Conservation (phyloP, 2,797 vertebrate species). For the Enteromius thamalakanensis region DNA sequence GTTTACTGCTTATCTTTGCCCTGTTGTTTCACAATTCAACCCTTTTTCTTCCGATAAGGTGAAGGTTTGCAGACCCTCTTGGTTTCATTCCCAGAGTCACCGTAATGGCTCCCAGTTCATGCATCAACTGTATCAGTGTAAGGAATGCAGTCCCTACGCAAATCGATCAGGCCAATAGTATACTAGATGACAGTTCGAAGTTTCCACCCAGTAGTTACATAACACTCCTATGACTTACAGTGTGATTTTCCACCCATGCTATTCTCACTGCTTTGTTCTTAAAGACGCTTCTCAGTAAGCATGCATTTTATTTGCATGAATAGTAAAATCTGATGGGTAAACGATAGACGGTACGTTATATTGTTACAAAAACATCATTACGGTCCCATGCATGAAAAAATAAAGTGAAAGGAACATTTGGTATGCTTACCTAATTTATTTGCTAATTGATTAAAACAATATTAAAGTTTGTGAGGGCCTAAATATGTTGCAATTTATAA, state of each 20-base stretch:
- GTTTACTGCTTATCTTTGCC: slow-evolving; percentile 13
- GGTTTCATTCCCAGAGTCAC: slow-evolving; percentile 48
- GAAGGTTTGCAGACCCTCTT: not conserved
- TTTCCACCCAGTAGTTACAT: slow-evolving; percentile 53
- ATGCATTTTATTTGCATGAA: slow-evolving; percentile 26
- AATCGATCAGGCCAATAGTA: slow-evolving; percentile 50
- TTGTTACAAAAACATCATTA: not conserved
- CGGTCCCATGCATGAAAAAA: not conserved
- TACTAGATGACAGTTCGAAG: slow-evolving; percentile 51
- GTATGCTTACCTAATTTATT: not conserved
- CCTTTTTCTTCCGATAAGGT: slow-evolving; percentile 14
- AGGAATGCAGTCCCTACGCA: slow-evolving; percentile 37
- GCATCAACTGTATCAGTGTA: slow-evolving; percentile 37
- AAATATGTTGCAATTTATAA: not conserved
- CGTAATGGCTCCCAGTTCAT: slow-evolving; percentile 71
- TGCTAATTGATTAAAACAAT: not conserved
- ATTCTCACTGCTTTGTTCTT: slow-evolving; percentile 39
- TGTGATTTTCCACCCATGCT: slow-evolving; percentile 51
- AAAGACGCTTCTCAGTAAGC: slow-evolving; percentile 12
- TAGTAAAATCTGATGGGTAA: not conserved
- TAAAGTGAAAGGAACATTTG: not conserved
- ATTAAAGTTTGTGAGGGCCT: not conserved
- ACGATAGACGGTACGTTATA: not conserved
- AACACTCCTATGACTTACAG: slow-evolving; percentile 51
- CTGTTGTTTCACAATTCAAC: slow-evolving; percentile 29